These are phyloP conservation scores for Nicator chloris DNA, from an alignment of 2,113 vertebrate genomes.

Conservation along the genomic window DNA sequence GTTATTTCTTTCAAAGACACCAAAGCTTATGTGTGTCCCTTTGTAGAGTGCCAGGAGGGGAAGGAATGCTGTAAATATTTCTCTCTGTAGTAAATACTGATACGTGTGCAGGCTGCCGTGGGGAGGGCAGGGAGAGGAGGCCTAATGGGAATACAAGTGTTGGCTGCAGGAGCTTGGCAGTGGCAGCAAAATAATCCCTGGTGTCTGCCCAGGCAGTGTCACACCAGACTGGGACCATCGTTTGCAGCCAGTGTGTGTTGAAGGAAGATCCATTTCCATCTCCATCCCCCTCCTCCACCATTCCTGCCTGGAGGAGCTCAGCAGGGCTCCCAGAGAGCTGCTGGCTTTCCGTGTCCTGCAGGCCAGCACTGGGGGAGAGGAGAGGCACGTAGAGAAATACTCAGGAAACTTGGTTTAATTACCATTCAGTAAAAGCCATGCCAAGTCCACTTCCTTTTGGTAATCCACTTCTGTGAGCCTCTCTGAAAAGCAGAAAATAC, in stretches of 20 bases:
- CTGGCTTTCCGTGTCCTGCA: neutral
- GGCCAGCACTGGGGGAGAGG: conserved; percentile 16
- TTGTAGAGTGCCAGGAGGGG: conserved; percentile 57
- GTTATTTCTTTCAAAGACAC: conserved; percentile 58
- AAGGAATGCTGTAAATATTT: conserved; percentile 59
- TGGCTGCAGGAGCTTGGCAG: neutral
- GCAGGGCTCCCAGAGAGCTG: neutral
- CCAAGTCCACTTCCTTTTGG: conserved; percentile 46
- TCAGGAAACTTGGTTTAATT: conserved; percentile 72
- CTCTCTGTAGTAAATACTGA: conserved; percentile 35
- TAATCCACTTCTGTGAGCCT: conserved; percentile 58
- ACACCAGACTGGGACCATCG: neutral
- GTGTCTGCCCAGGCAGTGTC: neutral
- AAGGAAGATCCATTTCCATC: neutral
- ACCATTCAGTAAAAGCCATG: conserved; percentile 62
- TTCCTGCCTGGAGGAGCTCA: neutral
- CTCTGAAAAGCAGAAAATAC: conserved; percentile 40
- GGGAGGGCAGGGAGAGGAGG: conserved; percentile 6
- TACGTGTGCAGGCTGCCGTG: conserved; percentile 4
- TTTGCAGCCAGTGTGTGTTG: neutral
- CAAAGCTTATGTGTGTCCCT: conserved; percentile 58
- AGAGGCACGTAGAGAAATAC: conserved; percentile 47
- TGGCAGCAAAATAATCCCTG: neutral
- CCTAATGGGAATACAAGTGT: neutral
- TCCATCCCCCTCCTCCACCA: neutral